phyloP scores from a whole-genome alignment of 1,140 invertebrate species.

The Cotesia typhae region DNA sequence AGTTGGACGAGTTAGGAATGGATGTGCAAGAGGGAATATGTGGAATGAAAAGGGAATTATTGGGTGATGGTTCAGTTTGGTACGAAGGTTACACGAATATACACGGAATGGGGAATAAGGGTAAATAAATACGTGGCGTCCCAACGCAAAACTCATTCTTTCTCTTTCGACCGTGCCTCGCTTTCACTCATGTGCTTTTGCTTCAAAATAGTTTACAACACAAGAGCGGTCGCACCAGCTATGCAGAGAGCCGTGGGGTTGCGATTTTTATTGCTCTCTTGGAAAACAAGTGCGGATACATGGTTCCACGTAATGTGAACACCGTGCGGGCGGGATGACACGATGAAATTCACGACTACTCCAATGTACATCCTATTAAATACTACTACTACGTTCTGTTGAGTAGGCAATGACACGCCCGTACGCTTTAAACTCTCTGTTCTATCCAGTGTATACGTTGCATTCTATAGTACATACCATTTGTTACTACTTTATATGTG shows the following conservation, averaged over 20 bases:
- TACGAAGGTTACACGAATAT: no score
- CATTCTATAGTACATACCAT: conserved; percentile 33
- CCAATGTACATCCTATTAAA: conserved; percentile 42
- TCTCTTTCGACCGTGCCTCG: no score
- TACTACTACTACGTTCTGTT: conserved; percentile 19
- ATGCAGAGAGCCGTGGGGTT: conserved; percentile 23
- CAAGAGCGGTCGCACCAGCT: no score
- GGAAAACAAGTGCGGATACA: conserved; percentile 39
- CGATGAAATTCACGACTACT: conserved; percentile 42
- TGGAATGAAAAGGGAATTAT: no score
- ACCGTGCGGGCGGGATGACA: conserved; percentile 37
- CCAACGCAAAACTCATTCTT: background rate
- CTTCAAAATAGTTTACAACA: conserved; percentile 17
- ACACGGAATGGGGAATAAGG: background rate
- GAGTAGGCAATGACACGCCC: conserved; percentile 39
- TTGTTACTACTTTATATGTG: conserved; percentile 29
- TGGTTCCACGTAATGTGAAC: conserved; percentile 39
- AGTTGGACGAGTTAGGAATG: background rate
- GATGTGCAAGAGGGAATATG: no score
- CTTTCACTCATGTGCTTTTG: no score
- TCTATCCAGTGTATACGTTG: background rate
- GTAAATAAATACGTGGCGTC: conserved; percentile 1
- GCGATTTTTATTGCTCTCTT: conserved; percentile 38
- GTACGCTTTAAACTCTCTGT: conserved; percentile 34
- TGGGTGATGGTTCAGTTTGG: no score